phyloP scores from a whole-genome alignment of 2,797 vertebrate genomes.

The Hyperoplus lanceolatus region DNA sequence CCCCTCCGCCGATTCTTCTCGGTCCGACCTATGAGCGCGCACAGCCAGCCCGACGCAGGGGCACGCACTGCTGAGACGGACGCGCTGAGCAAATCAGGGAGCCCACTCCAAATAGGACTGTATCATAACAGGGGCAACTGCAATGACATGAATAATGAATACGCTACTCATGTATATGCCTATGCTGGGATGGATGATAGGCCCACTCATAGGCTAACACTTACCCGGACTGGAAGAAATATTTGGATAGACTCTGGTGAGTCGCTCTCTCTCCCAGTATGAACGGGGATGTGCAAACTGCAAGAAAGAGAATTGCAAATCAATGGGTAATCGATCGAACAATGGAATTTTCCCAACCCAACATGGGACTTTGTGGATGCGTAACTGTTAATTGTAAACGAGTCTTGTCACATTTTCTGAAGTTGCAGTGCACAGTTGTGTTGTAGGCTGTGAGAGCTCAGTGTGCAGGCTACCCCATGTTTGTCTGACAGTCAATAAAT shows the following conservation, averaged over 20 bases:
- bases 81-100: constrained; percentile 83
- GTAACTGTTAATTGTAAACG: background rate
- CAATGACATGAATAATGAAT: constrained; percentile 84
- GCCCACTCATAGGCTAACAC: constrained; percentile 54
- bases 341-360: background rate
- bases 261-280: background rate
- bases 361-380: background rate
- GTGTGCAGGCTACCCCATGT: constrained; percentile 1
- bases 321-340: background rate
- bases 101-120: constrained; percentile 77
- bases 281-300: constrained; percentile 16
- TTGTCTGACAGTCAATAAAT: background rate
- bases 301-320: background rate
- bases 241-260: constrained; percentile 43
- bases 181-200: constrained; percentile 72
- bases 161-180: constrained; percentile 71
- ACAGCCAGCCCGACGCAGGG: constrained; percentile 81
- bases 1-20: constrained; percentile 79
- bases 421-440: background rate
- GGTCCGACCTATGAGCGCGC: constrained; percentile 90
- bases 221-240: constrained; percentile 52
- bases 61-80: constrained; percentile 81
- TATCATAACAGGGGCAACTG: constrained; percentile 83
- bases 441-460: background rate
- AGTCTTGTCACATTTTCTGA: background rate